Evolutionary conservation across 2,888 invertebrate genomes (phyloP), one percentile per base, ranked within the genome.

Genomic region (Polyommatus iphigenia): DNA sequence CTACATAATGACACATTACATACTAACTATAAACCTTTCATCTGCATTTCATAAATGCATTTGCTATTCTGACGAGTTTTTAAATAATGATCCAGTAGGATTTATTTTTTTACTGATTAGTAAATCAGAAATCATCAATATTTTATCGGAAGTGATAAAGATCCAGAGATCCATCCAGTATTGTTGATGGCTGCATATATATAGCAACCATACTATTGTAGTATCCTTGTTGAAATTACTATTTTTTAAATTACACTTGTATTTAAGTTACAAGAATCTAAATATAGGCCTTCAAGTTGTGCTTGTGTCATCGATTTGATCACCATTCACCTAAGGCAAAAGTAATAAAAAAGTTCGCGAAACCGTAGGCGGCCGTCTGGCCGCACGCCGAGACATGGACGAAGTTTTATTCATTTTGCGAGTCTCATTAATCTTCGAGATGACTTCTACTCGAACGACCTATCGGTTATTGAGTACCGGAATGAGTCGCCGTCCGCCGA

Each of bases 271-370:
- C 62, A 62, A 24, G 62, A 62, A 20, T 15, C 3, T 62, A 13
- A 62, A 71, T 71, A 36, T 71, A 6, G 71, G 41, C 50, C 4
- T 46, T 3, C 50, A 50, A n/a, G 24, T 79, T 78, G 79, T 79
- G 82, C 83, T 79, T 78, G 79, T 79, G 82, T 83, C 85, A 82
- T 82, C 85, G 86, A 84, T 87, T 87, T 83, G 83, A 86, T 87
- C 90, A 88, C 86, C 84, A 84, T 85, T 88, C 85, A 81, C 86
- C 86, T 85, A 83, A 85, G 80, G 82, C 80, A 80, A 83, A 81
- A 80, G 78, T 20, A 80, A 81, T 83, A 85, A 87, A 87, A 87
- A 88, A 85, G 84, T 80, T 83, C 29, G 83, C 83, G 82, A 85
- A 84, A 84, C 84, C 82, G 86, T 84, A 79, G 82, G 81, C 80